Conservation (phyloP, 2,888 invertebrate genomes). For the Drosophila formosana region DNA sequence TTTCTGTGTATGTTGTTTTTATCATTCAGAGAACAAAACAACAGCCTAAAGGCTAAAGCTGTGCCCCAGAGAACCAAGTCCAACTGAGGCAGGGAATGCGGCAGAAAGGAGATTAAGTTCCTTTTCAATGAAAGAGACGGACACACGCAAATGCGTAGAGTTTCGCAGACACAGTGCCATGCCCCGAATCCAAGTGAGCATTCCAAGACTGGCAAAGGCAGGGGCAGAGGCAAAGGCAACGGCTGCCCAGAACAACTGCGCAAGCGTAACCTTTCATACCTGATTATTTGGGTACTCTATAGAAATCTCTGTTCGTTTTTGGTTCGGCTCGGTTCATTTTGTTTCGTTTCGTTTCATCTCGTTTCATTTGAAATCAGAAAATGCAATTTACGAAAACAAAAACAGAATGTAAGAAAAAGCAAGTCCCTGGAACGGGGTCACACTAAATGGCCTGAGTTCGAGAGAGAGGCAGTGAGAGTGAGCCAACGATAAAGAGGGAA, state of each 20-base stretch:
- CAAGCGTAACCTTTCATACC: slow-evolving; percentile 80
- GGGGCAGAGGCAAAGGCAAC: neutral
- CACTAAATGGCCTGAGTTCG: slow-evolving; percentile 55
- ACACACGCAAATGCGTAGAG: slow-evolving; percentile 66
- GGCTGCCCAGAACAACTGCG: slow-evolving; percentile 63
- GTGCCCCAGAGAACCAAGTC: slow-evolving; percentile 16
- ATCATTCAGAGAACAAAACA: slow-evolving; percentile 76
- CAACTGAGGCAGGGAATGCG: slow-evolving; percentile 56
- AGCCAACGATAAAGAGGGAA: neutral
- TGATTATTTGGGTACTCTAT: slow-evolving; percentile 59
- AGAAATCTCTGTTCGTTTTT: slow-evolving; percentile 28
- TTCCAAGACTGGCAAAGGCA: slow-evolving; percentile 46
- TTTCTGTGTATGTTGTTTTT: slow-evolving; percentile 60
- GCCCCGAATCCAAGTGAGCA: slow-evolving; percentile 64
- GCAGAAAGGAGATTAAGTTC: slow-evolving; percentile 82
- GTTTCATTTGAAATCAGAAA: slow-evolving; percentile 77
- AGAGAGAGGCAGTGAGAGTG: slow-evolving; percentile 1
- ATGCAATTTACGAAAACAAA: slow-evolving; percentile 78
- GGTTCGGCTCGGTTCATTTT: neutral
- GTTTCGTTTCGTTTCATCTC: slow-evolving; percentile 28
- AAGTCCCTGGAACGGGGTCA: slow-evolving; percentile 43
- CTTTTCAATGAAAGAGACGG: slow-evolving; percentile 47
- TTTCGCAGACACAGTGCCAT: slow-evolving; percentile 20
- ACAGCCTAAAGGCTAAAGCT: slow-evolving; percentile 36
- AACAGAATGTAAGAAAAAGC: slow-evolving; percentile 51